Percentiles rank a stretch among this genome's conserved stretches.
These are phyloP conservation scores for Cenopis cana DNA, from an alignment of 2,888 invertebrate genomes.

Conservation along the genomic window DNA sequence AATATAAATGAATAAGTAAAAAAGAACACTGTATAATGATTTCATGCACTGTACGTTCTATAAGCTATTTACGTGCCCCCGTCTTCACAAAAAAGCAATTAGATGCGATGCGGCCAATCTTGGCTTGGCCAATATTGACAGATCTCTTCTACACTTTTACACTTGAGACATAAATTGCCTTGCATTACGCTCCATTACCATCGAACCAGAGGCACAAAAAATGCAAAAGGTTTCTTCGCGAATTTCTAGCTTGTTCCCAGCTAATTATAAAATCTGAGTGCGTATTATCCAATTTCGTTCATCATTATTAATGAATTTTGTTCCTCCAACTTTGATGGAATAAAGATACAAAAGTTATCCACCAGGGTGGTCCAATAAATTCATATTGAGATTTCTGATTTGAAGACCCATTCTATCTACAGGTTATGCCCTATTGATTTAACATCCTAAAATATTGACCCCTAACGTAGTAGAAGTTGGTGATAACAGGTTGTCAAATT, in stretches of 20 bases:
- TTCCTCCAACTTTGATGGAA: conserved; percentile 30
- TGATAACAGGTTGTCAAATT: too few species aligned
- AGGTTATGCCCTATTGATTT: too few species aligned
- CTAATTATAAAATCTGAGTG: conserved; percentile 34
- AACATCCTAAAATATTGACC: too few species aligned
- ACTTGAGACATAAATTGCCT: conserved; percentile 31
- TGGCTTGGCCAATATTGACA: conserved; percentile 32
- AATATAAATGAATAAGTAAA: too few species aligned
- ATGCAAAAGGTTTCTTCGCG: conserved; percentile 2
- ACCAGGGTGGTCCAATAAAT: too few species aligned
- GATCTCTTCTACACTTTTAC: conserved; percentile 28
- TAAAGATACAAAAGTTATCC: conserved; percentile 13
- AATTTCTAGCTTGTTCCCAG: conserved; percentile 18
- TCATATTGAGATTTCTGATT: too few species aligned
- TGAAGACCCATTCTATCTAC: too few species aligned
- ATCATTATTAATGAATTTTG: conserved; percentile 33
- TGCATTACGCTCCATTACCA: conserved; percentile 19
- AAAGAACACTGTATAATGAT: too few species aligned
- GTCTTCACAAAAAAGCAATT: conserved; percentile 21
- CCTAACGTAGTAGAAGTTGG: too few species aligned
- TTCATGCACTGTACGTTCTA: not conserved
- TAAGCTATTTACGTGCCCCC: not conserved
- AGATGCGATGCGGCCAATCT: conserved; percentile 2
- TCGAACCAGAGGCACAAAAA: not conserved
- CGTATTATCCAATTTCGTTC: conserved; percentile 36